Evolutionary conservation across 2,797 vertebrate genomes (phyloP).

Genomic region (Agapornis canus): DNA sequence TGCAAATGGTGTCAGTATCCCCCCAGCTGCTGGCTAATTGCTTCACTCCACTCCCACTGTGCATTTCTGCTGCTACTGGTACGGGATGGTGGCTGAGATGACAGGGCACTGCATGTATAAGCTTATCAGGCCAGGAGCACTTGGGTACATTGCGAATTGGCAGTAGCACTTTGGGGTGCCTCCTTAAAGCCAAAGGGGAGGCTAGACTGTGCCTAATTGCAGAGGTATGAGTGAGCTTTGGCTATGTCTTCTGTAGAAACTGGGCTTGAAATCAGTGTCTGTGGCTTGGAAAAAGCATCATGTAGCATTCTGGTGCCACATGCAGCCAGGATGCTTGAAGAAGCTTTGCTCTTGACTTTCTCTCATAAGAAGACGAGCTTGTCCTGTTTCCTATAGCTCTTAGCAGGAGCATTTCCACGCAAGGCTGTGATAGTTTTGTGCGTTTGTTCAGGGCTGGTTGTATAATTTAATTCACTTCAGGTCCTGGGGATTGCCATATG

Average conservation of each 20-base stretch:
- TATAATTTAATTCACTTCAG: background rate
- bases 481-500: background rate
- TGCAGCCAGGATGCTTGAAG: background rate
- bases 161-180: background rate
- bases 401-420: background rate
- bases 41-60: background rate
- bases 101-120: background rate
- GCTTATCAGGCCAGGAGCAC: background rate
- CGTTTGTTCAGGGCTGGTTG: background rate
- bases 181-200: background rate
- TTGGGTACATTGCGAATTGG: background rate
- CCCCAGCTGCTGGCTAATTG: fast-evolving
- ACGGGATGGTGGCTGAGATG: background rate
- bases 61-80: background rate
- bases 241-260: background rate
- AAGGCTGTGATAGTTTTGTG: background rate
- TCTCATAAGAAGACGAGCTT: background rate
- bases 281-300: background rate
- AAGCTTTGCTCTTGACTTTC: background rate
- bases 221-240: background rate
- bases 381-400: background rate
- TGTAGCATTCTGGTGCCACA: background rate
- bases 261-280: background rate
- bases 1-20: background rate
- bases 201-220: background rate